Evolutionary conservation across 2,113 vertebrate genomes (phyloP), one percentile per base, ranked within the genome.

Genomic region (Podarcis raffonei): DNA sequence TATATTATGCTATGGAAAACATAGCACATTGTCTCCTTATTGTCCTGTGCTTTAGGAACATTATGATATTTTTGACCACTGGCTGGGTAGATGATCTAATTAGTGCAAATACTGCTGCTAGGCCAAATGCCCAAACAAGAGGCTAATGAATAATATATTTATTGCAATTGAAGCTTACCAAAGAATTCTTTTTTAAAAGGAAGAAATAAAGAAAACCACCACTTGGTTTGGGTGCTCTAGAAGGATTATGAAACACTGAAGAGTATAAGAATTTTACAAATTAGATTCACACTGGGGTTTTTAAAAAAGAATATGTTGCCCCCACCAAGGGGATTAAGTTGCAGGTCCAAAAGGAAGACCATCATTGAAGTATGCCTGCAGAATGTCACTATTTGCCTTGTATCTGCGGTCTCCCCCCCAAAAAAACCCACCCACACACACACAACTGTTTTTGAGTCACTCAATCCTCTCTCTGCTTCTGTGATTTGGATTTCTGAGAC

Each of bases 51-150:
- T 82, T 81, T 35, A 2, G 85, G 27, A 86, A 37, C 71, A 90
- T 65, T 87, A 81, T 83, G 85, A 86, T 91, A 83, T 42, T 0
- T 18, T 89, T 92, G 93, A 7, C 53, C 8, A 11, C 87, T 76
- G 85, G 69, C 85, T 79, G 86, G 89, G 57, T n/a, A 89, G 59
- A 87, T 72, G 20, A 83, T 85, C 86, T 91, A 94, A 95, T 95
- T 94, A 95, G 91, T 90, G 90, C 32, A 83, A 90, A 3, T 1
- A 78, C 81, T 90, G 93, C 93, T 91, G 91, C 89, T 91, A 42
- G 22, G 53, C 68, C 37, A 84, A 85, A 84, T 48, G 0, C 2
- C 30, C 42, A 72, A 18, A 81, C 37, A n/a, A 83, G 65, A 53
- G 89, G 81, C 66, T 91, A 53, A 53, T 53, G 0, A 53, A 53